Evolutionary conservation across 2,888 invertebrate genomes (phyloP), one percentile per base, ranked within the genome.

Genomic region (Hypomecis punctinalis): DNA sequence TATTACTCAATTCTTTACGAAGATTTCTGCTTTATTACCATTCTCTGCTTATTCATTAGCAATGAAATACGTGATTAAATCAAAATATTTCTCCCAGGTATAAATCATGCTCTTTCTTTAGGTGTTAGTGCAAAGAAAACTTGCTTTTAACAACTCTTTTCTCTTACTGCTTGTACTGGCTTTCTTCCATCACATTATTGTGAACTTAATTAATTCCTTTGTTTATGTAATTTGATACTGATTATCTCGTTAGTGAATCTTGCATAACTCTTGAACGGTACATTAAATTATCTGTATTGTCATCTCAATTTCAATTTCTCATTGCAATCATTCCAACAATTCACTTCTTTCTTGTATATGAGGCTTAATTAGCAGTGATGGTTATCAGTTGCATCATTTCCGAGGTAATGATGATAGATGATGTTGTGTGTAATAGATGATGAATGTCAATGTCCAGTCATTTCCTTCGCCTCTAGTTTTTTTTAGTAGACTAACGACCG

Each of bases 401-500:
- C 36, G 33, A 33, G 46, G 13, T 11, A 63, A 37, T 56, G 39
- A 52, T 42, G 40, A 42, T 33, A n/a, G 40, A 40, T 52, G 39
- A 51, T 39, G 47, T 39, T 23, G 47, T 56, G 40, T 49, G 42
- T 66, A 57, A 53, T 53, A 57, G 54, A 43, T 35, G 56, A 40
- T 48, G 23, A 51, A 69, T 67, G 65, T 65, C 66, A 72, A 67
- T 66, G 68, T 65, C 55, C 61, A 67, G 61, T 68, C 51, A 69
- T 73, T 79, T 80, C 74, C 74, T 75, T 67, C 59, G 67, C 72
- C 69, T 68, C 68, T 71, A 67, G 74, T 71, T 73, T 61, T 64
- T 70, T 49, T 63, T 63, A 45, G 60, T 59, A 56, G 48, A 53
- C 68, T 76, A 75, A 76, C 71, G 76, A 77, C 68, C 69, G 70